Base-by-base conservation (phyloP, 2,888 invertebrate species). In the Caenorhabditis uteleia region DNA sequence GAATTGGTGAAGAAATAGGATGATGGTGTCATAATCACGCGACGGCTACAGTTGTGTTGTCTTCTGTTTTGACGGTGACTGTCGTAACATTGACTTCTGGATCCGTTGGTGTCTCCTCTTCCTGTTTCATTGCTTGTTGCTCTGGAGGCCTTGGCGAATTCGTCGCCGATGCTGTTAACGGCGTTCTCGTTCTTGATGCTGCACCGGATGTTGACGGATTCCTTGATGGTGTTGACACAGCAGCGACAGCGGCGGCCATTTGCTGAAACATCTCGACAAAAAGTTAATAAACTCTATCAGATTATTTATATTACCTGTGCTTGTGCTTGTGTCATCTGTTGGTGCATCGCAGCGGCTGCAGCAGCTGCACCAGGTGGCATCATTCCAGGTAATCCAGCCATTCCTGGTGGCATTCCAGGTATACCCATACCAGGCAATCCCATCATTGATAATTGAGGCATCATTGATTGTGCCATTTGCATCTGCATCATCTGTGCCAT, bases 31-130 rank as follows among this genome's bases (percentile, higher is more conserved):
- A 26, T 7, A 29, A 34, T 42, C 45, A 71, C 2, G 68, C 68
- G 3, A 71, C 71, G 12, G 71, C 68, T 1, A 71, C 66, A 8
- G 66, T 62, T 34, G 62, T 23, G 45, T 66, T 68, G 33, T 71
- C 70, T 18, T 65, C 65, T 20, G 21, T 25, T 2, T 50, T 59
- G 18, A 53, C 44, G 4, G 49, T 14, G 8, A 38, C 18, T 4
- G 54, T 5, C 1, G 56, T 26, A 6, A 54, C 27, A 12, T 47
- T 34, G 0, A 47, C 57, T 31, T 45, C 45, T 14, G 45, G 31
- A 33, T 45, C 45, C 3, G 33, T 34, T 14, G 56, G 49, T 14
- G 53, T 48, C 5, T 16, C 21, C 44, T 50, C 50, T 40, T 50
- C 47, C 25, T 47, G 26, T 27, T 43, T 40, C 3, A 10, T 20